phyloP scores from a whole-genome alignment of 1,140 invertebrate genomes.

The Pissodes strobi region DNA sequence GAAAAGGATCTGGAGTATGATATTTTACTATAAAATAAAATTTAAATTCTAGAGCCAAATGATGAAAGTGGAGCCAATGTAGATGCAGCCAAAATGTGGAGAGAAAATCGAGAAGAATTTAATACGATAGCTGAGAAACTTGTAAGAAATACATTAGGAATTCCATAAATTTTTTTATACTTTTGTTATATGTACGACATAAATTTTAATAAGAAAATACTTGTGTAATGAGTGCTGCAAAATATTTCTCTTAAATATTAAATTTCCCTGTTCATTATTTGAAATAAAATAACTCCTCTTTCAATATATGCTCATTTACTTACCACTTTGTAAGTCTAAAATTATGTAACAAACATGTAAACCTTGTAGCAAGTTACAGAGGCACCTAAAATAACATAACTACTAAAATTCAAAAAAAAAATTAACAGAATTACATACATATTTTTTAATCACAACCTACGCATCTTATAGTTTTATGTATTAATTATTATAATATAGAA shows the following conservation, averaged over 20 bases:
- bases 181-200: neutral
- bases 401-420: no score
- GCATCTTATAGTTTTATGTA: no score
- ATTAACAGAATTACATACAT: no score
- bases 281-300: neutral
- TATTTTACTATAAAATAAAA: no score
- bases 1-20: no score
- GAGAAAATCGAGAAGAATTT: slow-evolving; percentile 93
- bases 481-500: no score
- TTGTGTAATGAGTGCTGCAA: neutral
- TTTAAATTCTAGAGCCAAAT: slow-evolving; percentile 92
- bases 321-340: neutral
- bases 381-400: no score
- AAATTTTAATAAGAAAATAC: neutral
- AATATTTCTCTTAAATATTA: neutral
- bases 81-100: slow-evolving; percentile 99
- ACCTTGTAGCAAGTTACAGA: slow-evolving; percentile 1
- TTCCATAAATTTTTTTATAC: slow-evolving; percentile 33
- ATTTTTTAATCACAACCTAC: no score
- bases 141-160: slow-evolving; percentile 88
- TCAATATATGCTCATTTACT: slow-evolving; percentile 1
- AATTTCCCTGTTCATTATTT: neutral
- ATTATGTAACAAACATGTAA: slow-evolving; percentile 24
- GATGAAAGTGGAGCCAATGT: slow-evolving; percentile 99
- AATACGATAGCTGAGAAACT: slow-evolving; percentile 90